phyloP scores from a whole-genome alignment of 1,140 invertebrate species.

The Bactericera cockerelli region DNA sequence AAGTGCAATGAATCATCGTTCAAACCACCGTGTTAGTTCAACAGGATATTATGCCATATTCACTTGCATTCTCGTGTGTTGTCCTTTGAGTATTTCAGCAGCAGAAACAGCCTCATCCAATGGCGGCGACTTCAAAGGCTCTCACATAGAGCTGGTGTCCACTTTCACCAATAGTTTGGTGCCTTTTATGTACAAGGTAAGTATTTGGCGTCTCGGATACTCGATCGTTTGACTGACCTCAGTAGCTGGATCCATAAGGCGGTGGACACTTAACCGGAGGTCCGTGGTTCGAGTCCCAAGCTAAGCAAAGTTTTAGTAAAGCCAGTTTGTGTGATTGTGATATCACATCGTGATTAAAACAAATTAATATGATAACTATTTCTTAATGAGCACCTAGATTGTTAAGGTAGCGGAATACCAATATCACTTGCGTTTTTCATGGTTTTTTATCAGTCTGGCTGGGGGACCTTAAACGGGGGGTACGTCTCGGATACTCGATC shows the following conservation, averaged over 20 bases:
- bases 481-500: too few relatives aligned
- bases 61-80: too few relatives aligned
- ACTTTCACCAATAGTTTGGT: conserved; percentile 21
- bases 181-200: conserved; percentile 21
- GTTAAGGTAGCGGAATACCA: neutral
- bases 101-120: too few relatives aligned
- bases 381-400: neutral
- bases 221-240: neutral
- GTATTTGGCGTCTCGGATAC: neutral
- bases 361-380: neutral
- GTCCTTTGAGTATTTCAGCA: too few relatives aligned
- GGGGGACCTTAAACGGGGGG: neutral
- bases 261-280: too few relatives aligned
- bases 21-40: too few relatives aligned
- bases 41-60: too few relatives aligned
- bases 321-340: neutral
- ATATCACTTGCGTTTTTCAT: neutral
- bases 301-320: too few relatives aligned
- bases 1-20: too few relatives aligned
- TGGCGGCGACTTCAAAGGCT: neutral
- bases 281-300: too few relatives aligned
- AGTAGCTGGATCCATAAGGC: too few relatives aligned
- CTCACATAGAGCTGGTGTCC: conserved; percentile 11
- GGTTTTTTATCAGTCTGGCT: neutral
- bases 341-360: too few relatives aligned